Conservation (phyloP, 2,797 vertebrate genomes). For the Ceryle rudis region DNA sequence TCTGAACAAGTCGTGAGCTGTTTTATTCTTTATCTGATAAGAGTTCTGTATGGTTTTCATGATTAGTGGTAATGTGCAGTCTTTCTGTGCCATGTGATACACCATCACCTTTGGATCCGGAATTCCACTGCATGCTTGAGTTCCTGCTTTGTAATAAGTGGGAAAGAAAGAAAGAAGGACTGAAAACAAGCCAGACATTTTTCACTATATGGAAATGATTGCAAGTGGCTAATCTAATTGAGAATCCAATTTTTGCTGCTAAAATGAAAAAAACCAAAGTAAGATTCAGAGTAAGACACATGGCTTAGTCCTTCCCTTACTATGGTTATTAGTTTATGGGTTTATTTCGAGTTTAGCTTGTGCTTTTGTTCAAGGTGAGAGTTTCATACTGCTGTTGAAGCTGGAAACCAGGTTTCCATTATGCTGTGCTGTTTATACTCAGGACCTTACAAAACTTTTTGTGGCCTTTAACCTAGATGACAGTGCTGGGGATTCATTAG, state of each 20-base stretch:
- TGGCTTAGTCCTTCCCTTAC: not conserved
- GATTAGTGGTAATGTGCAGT: not conserved
- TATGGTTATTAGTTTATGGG: not conserved
- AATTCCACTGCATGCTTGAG: not conserved
- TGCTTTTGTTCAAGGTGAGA: not conserved
- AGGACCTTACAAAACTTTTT: slow-evolving; percentile 1
- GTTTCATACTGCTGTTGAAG: not conserved
- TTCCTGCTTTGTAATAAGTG: not conserved
- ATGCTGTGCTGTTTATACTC: not conserved
- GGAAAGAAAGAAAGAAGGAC: not conserved
- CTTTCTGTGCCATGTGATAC: not conserved
- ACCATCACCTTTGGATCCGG: not conserved
- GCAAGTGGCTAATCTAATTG: not conserved
- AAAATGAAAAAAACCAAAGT: not conserved
- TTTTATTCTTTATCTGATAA: not conserved
- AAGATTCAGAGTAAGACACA: not conserved
- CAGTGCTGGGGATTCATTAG: slow-evolving; percentile 13
- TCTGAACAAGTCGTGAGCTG: not conserved
- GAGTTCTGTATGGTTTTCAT: not conserved
- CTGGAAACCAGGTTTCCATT: not conserved
- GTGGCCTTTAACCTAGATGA: slow-evolving; percentile 43
- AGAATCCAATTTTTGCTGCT: not conserved
- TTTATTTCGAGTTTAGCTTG: not conserved
- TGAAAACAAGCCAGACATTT: not conserved
- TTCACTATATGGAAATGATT: not conserved